Base-by-base conservation (phyloP, 1,140 invertebrate genomes). In the Campoletis sonorensis region DNA sequence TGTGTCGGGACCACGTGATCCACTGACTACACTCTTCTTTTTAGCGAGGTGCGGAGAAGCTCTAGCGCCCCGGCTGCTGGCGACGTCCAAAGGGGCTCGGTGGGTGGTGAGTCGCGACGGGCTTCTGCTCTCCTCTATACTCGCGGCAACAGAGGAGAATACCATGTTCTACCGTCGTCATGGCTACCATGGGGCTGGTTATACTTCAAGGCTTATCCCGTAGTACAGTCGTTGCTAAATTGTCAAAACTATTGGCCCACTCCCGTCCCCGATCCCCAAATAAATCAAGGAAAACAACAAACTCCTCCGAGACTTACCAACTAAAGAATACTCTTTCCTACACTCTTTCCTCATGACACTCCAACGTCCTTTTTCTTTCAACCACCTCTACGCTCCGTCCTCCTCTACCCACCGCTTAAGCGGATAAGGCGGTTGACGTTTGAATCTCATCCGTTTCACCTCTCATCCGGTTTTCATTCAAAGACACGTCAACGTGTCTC, bases 171-270 rank as follows among this genome's bases (percentile, higher is more conserved):
- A 16, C 51, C 84, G 89, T 90, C 85, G 86, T 85, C 87, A 90
- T 91, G 88, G 80, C 81, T 89, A 91, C 90, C 84, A 82, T 82
- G 61, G 23, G 61, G 87, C 84, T 87, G 85, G 87, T 90, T 88
- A 88, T 88, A 90, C 89, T 90, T 89, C 88, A 90, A 88, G 89
- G 88, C 88, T 87, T 89, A 88, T 84, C 86, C 84, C 76, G 77
- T 80, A 70, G 90, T 90, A 91, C 88, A 90, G 90, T 91, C 90
- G 75, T 85, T 76, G 87, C 87, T 88, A 90, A 90, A 89, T 90
- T 81, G 79, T 85, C 84, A 89, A 88, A 90, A 88, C 85, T 77
- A 77, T 72, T 21, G 61, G 61, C n/a, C 70, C 18, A 45, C 70
- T 26, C 73, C 5, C 21, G 16, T 61, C 23, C 4, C 11, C 1